Evolutionary conservation across 2,797 vertebrate genomes (phyloP), one percentile per base, ranked within the genome.

Genomic region (Oryzias dopingdopingensis): DNA sequence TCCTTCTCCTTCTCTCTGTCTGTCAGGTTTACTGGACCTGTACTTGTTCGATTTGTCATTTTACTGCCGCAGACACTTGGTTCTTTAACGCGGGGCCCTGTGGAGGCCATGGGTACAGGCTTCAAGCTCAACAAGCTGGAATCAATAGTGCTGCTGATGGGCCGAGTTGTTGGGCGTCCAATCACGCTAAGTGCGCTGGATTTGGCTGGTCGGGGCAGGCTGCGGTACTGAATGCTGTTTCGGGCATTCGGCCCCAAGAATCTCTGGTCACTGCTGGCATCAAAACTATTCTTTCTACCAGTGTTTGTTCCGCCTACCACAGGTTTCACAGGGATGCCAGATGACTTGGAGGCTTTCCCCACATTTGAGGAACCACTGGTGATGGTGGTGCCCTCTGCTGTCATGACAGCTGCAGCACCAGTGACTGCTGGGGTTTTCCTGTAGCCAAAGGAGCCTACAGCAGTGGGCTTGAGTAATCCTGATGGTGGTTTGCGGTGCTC

Each of bases 1-100:
- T 98, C 96, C 80, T 99, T 99, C 83, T 98, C 97, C 3, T 99
- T 99, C 85, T 99, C 97, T 0, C 96, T 89, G 69, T 99, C 97
- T 0, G 97, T 99, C 87, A 98, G 97, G 82, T 99, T 99, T 55
- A 98, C 96, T 0, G 96, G 97, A 4, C 93, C 93, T 0, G 90
- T 76, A 0, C 80, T 70, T 8, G 84, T 76, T 8, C 84, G 80
- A 56, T 56, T 70, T 0, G 54, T 22, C 46, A 78, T 77, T 72
- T 92, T 93, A 49, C 78, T 24, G n/a, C 18, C 83, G 82, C 82
- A 76, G 52, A 14, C 88, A 68, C 42, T 84, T 51, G 40, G 88
- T 76, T 92, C 90, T 81, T 90, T 91, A 4, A 79, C 26, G 52
- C 86, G 94, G 66, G 95, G 92, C 29, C 93, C 81, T 18, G 93